Conservation (phyloP, 2,797 vertebrate species). For the Myotis vivesi region DNA sequence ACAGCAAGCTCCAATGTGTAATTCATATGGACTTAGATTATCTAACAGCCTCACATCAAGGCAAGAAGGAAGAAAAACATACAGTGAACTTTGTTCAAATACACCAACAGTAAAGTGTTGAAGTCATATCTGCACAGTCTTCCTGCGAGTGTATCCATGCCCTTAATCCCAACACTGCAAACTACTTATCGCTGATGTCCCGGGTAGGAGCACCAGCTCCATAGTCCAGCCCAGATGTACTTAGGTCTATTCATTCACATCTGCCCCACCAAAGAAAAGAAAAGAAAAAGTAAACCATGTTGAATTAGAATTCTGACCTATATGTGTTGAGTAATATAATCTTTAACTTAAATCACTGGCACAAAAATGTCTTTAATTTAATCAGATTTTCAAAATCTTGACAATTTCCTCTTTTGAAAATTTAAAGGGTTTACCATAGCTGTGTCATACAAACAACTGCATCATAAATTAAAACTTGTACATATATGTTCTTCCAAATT, state of each 20-base stretch:
- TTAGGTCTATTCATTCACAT: neutral
- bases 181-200: neutral
- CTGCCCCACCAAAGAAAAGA: fast-evolving
- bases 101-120: neutral
- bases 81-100: neutral
- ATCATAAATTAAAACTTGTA: neutral
- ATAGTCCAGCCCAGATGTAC: neutral
- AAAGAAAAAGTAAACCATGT: neutral
- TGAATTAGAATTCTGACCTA: neutral
- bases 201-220: neutral
- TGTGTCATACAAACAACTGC: neutral
- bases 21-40: neutral
- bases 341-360: neutral
- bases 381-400: neutral
- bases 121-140: neutral
- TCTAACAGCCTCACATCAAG: neutral
- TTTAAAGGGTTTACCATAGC: neutral
- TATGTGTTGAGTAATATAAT: neutral
- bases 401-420: neutral
- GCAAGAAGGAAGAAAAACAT: neutral
- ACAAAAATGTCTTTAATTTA: neutral
- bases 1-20: neutral
- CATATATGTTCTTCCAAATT: neutral
- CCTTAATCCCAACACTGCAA: neutral
- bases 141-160: neutral